Evolutionary conservation across 2,797 vertebrate species (phyloP), one percentile per base, ranked within the genome.

Genomic region (Huso huso): DNA sequence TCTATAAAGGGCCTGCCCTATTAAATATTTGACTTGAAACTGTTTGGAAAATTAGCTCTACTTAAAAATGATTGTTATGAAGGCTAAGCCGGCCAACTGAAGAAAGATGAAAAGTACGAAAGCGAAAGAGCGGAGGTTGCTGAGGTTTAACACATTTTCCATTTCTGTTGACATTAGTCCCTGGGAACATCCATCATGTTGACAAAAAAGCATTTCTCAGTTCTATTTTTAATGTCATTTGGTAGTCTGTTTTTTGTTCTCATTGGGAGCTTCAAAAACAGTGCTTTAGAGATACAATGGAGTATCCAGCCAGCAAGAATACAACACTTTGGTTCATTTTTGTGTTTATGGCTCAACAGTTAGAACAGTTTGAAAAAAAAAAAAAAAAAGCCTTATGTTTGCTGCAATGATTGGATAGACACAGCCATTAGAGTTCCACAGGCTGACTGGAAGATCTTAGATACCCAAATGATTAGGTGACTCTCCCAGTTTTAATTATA

Each of bases 1-100:
- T 80, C 84, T 87, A 81, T 83, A 89, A 89, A 87, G 79, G 82
- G 81, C 81, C 85, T 78, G 82, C 77, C 79, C 48, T 71, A 78
- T 81, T 81, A 85, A 79, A 81, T 77, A 70, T 80, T 80, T 86
- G 77, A 72, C 76, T 85, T 75, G 70, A 78, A 76, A 81, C 76
- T 78, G 77, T 78, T 84, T 68, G 78, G 81, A 85, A 87, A 88
- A 83, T 83, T 81, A 81, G 78, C 80, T 77, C 50, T 80, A 49
- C 71, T 82, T 81, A 81, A 75, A 72, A 87, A 89, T 81, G 87
- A 86, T 84, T 79, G 79, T 77, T 86, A 75, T 74, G 77, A 68
- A 81, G 79, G 88, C 78, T 75, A 76, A 80, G 78, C 70, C 78
- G 84, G 78, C 76, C 10, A 75, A 11, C 81, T 79, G 72, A 73